Conservation (phyloP, 2,888 invertebrate genomes). For the Apoda limacodes region DNA sequence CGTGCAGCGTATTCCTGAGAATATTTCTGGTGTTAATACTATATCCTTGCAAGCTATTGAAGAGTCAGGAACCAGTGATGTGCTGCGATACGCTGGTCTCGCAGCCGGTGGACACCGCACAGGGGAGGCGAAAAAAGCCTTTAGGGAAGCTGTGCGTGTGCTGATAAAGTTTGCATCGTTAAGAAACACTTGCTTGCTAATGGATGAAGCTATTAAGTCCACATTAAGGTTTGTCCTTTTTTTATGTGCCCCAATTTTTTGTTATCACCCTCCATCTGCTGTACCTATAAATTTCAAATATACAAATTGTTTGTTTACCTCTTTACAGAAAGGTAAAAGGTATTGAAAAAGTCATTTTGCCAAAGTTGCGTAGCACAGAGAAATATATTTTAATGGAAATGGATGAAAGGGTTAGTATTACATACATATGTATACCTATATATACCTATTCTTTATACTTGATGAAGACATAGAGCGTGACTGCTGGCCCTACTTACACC, state of each 20-base stretch:
- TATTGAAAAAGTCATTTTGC: constrained; percentile 60
- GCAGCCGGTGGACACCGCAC: constrained; percentile 57
- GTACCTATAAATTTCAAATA: not conserved
- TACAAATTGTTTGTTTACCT: not conserved
- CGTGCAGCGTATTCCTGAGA: constrained; percentile 46
- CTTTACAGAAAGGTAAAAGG: constrained; percentile 57
- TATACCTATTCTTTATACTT: too few species aligned
- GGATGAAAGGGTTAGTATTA: constrained; percentile 60
- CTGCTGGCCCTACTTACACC: too few species aligned
- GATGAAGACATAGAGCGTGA: too few species aligned
- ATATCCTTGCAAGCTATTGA: constrained; percentile 45
- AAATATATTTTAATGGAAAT: constrained; percentile 54
- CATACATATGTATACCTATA: too few species aligned
- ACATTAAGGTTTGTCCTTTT: constrained; percentile 40
- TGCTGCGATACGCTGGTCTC: constrained; percentile 46
- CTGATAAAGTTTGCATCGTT: constrained; percentile 64
- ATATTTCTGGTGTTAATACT: constrained; percentile 54
- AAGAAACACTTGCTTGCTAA: constrained; percentile 45
- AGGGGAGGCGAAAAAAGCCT: constrained; percentile 50
- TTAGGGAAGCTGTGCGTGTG: constrained; percentile 43
- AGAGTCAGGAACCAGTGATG: constrained; percentile 39
- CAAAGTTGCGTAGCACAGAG: constrained; percentile 54
- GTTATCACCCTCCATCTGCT: not conserved
- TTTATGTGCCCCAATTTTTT: not conserved
- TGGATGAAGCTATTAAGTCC: constrained; percentile 45